These are phyloP conservation scores for Eutolmus rufibarbis DNA, from an alignment of 2,888 invertebrate species.

Conservation along the genomic window DNA sequence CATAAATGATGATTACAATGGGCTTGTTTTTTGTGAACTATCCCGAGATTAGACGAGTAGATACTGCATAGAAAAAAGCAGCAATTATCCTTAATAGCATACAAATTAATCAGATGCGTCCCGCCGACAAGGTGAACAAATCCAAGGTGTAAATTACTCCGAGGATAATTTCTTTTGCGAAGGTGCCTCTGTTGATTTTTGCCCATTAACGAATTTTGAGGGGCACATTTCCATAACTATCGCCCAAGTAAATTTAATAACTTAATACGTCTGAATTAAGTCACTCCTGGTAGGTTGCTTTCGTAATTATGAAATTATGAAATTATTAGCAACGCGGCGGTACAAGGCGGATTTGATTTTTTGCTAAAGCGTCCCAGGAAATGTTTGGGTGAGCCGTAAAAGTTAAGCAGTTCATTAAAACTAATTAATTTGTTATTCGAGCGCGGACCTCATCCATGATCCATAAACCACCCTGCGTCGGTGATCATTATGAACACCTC, in stretches of 20 bases:
- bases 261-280: neutral
- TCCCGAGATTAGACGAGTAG: neutral
- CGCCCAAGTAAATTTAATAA: neutral
- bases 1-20: neutral
- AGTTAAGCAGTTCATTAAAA: constrained; percentile 37
- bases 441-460: neutral
- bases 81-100: neutral
- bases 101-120: neutral
- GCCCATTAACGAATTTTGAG: neutral
- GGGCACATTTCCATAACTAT: neutral
- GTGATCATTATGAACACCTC: constrained; percentile 27
- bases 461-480: constrained; percentile 24
- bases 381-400: neutral
- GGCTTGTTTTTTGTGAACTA: neutral
- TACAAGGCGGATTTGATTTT: neutral
- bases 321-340: neutral
- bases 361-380: neutral
- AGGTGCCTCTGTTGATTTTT: neutral
- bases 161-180: neutral
- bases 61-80: neutral
- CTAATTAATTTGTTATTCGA: constrained; percentile 30
- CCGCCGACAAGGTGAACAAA: neutral
- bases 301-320: neutral
- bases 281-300: neutral
- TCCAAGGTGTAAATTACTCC: neutral